Evolutionary conservation across 2,797 vertebrate species (phyloP).

Genomic region (Crax fasciolata): DNA sequence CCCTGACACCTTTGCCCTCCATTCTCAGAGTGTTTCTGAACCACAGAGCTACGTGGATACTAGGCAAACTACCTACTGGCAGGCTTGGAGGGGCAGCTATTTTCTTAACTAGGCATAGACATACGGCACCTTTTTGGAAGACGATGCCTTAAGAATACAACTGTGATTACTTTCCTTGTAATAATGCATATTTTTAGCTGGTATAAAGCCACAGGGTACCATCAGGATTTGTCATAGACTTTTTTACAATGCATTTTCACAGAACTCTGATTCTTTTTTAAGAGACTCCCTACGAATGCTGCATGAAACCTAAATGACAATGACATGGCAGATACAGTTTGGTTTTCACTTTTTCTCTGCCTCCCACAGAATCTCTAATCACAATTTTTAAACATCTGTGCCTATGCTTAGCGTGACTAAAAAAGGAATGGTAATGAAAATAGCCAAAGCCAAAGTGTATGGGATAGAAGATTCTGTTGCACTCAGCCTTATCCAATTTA

Average conservation of each 20-base stretch:
- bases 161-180: neutral
- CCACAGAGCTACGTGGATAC: neutral
- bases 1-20: neutral
- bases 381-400: slow-evolving; percentile 22
- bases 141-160: neutral
- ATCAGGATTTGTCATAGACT: neutral
- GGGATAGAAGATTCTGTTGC: neutral
- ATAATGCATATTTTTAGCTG: neutral
- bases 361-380: slow-evolving; percentile 28
- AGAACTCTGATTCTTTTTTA: slow-evolving; percentile 14
- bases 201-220: neutral
- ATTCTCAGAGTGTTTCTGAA: neutral
- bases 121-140: neutral
- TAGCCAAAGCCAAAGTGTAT: neutral
- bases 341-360: neutral
- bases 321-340: neutral
- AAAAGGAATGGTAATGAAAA: neutral
- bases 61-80: neutral
- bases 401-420: neutral
- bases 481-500: neutral
- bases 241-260: slow-evolving; percentile 1
- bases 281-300: neutral
- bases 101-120: neutral
- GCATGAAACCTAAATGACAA: slow-evolving; percentile 2
- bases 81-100: neutral